phyloP scores from a whole-genome alignment of 2,797 vertebrate genomes.

The Ctenosaura bakeri region DNA sequence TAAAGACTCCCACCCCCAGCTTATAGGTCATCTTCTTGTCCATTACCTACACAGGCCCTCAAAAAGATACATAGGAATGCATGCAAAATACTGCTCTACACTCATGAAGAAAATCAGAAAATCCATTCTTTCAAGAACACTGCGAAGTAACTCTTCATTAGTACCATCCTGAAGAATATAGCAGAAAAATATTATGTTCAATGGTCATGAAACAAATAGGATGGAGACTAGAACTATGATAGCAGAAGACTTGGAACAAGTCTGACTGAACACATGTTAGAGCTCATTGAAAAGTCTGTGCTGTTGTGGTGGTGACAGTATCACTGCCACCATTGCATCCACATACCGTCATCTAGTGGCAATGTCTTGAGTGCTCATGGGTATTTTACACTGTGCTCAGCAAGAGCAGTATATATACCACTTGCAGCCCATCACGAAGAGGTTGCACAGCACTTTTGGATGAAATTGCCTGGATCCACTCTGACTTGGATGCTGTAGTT shows the following conservation, averaged over 20 bases:
- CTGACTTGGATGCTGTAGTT: too few species aligned
- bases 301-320: background rate
- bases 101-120: background rate
- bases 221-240: too few species aligned
- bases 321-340: too few species aligned
- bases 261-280: too few species aligned
- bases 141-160: background rate
- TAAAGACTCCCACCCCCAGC: background rate
- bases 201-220: background rate
- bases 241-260: too few species aligned
- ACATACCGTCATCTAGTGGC: too few species aligned
- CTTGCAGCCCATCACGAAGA: too few species aligned
- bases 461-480: too few species aligned
- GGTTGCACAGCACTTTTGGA: too few species aligned
- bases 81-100: background rate
- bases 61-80: background rate
- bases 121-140: background rate
- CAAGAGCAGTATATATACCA: too few species aligned
- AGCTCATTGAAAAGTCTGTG: background rate
- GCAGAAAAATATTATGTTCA: background rate
- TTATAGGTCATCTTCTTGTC: background rate
- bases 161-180: background rate
- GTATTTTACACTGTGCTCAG: too few species aligned
- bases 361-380: too few species aligned
- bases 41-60: background rate